Evolutionary conservation across 2,797 vertebrate species (phyloP).

Genomic region (Synaphobranchus kaupii): DNA sequence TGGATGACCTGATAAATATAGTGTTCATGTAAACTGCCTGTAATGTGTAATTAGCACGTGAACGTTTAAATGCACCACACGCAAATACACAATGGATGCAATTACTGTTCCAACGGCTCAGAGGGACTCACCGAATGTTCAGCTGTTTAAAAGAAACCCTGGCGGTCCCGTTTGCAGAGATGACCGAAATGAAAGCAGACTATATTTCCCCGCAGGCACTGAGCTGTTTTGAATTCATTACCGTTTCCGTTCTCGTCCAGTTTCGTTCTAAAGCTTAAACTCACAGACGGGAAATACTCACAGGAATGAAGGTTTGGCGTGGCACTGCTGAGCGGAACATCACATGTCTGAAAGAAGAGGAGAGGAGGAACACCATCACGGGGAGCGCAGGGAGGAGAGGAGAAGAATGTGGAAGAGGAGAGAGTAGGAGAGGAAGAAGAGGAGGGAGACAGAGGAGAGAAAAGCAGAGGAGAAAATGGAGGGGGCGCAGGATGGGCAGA

Average conservation of each 20-base stretch:
- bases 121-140: not conserved
- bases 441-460: not conserved
- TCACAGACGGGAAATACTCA: conserved; percentile 70
- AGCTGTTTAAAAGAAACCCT: not conserved
- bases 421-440: conserved; percentile 20
- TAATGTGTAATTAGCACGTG: not conserved
- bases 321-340: conserved; percentile 78
- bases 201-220: not conserved
- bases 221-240: not conserved
- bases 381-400: conserved; percentile 32
- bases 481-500: conserved; percentile 29
- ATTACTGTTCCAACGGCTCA: not conserved
- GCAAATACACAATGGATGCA: not conserved
- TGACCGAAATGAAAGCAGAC: not conserved
- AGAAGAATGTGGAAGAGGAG: conserved; percentile 26
- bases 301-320: conserved; percentile 76
- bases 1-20: not conserved
- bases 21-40: not conserved
- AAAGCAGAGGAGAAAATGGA: conserved; percentile 38
- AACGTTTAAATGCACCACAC: not conserved
- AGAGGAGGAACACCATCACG: conserved; percentile 13
- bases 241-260: not conserved
- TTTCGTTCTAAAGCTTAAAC: not conserved
- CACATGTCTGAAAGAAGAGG: conserved; percentile 66
- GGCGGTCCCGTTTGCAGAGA: not conserved